phyloP scores from a whole-genome alignment of 2,797 vertebrate species.

The Psittacula echo region DNA sequence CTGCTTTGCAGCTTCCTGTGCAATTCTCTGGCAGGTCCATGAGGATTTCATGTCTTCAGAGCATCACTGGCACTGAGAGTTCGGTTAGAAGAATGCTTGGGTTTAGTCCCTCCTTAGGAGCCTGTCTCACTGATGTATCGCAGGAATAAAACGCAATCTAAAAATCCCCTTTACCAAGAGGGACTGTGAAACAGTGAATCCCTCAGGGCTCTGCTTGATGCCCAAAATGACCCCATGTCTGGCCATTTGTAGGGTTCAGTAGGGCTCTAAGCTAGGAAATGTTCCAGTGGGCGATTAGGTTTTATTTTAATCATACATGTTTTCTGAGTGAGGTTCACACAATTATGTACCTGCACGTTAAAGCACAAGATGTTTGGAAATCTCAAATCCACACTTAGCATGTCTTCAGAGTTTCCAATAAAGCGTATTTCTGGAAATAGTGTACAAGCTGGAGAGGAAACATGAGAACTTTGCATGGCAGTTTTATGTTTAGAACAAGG shows the following conservation, averaged over 20 bases:
- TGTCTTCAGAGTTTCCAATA: background rate
- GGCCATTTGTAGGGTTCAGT: background rate
- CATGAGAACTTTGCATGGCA: background rate
- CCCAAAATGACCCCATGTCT: background rate
- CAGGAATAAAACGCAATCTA: background rate
- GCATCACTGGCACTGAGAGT: background rate
- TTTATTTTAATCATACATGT: background rate
- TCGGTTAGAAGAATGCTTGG: background rate
- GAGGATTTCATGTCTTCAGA: background rate
- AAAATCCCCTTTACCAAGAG: background rate
- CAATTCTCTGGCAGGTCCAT: background rate
- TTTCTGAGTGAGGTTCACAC: background rate
- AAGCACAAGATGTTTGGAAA: background rate
- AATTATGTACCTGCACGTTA: background rate
- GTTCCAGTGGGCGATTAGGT: background rate
- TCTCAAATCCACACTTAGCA: background rate
- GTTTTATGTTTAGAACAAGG: constrained; percentile 2
- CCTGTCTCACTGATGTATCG: fast-evolving
- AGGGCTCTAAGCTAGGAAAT: background rate
- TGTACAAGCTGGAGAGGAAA: background rate
- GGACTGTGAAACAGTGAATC: background rate
- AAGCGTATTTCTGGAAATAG: background rate
- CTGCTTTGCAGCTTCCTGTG: background rate
- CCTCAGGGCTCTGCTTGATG: background rate
- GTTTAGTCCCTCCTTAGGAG: background rate